Percentiles rank a stretch among this genome's conserved stretches.
These are phyloP conservation scores for Thalassarche chlororhynchos DNA, from an alignment of 2,113 vertebrate species.

Conservation along the genomic window DNA sequence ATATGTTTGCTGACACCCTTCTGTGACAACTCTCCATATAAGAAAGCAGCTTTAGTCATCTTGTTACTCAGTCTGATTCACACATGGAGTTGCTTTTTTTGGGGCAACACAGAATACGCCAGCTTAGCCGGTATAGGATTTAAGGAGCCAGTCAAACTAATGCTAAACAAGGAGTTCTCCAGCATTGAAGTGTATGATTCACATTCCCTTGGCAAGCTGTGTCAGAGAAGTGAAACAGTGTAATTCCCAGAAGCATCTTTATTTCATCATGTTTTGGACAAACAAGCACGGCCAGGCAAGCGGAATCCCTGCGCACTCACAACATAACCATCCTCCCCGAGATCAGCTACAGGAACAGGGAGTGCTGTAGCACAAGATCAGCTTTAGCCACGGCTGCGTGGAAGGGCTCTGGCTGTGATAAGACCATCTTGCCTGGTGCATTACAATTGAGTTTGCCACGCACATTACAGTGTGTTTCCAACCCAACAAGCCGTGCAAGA, in stretches of 20 bases:
- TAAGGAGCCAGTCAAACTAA: not conserved
- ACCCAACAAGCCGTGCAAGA: not conserved
- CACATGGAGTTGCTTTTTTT: conserved; percentile 44
- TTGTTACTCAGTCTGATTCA: conserved; percentile 61
- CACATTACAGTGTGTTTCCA: not conserved
- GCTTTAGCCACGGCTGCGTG: accelerated
- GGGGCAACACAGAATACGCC: not conserved
- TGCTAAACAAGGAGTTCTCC: conserved; percentile 11
- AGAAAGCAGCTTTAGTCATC: conserved; percentile 59
- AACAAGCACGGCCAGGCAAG: not conserved
- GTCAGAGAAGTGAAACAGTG: not conserved
- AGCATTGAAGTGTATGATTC: not conserved
- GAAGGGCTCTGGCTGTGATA: not conserved
- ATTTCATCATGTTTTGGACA: not conserved
- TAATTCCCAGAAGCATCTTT: conserved; percentile 9
- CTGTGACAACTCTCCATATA: conserved; percentile 21
- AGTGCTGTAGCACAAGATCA: not conserved
- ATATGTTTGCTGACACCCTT: conserved; percentile 59
- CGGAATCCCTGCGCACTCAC: not conserved
- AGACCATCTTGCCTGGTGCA: not conserved
- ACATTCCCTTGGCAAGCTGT: conserved; percentile 34
- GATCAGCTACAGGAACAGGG: not conserved
- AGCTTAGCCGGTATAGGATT: not conserved
- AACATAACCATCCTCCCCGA: not conserved
- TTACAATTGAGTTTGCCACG: not conserved